These are phyloP conservation scores for Germaria angustata DNA, from an alignment of 2,888 invertebrate species.

Conservation along the genomic window DNA sequence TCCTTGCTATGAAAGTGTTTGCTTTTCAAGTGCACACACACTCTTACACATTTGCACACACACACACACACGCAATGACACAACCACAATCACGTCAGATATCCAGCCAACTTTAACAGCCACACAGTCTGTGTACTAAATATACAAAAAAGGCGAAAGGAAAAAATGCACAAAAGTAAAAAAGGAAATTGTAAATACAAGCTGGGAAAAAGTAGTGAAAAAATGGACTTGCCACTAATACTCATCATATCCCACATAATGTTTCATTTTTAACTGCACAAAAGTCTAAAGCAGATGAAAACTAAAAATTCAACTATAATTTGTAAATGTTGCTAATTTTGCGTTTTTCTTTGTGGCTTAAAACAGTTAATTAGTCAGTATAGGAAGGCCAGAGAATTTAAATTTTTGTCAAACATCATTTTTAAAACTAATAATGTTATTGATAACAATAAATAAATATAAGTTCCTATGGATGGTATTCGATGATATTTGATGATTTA, in stretches of 20 bases:
- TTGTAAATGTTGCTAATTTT: conserved; percentile 30
- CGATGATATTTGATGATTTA: no score
- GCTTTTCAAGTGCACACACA: conserved; percentile 73
- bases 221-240: conserved; percentile 57
- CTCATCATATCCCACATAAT: conserved; percentile 58
- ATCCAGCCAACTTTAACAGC: conserved; percentile 68
- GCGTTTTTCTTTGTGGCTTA: conserved; percentile 12
- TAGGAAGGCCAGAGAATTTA: neutral
- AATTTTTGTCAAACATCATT: no score
- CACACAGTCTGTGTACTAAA: conserved; percentile 67
- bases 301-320: conserved; percentile 26
- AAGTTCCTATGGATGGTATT: no score
- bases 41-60: conserved; percentile 27
- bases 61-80: conserved; percentile 65
- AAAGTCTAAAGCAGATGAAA: conserved; percentile 13
- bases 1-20: conserved; percentile 73
- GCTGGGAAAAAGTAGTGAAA: conserved; percentile 24
- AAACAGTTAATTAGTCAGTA: neutral
- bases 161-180: neutral
- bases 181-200: conserved; percentile 8
- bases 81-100: conserved; percentile 69
- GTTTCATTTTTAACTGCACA: conserved; percentile 1
- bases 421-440: no score
- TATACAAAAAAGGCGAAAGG: conserved; percentile 43
- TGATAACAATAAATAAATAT: no score